A percentile compares a stretch with the other conserved stretches of the same genome.
These are phyloP conservation scores for Vollenhovia emeryi DNA, from an alignment of 1,140 invertebrate species.

Conservation along the genomic window DNA sequence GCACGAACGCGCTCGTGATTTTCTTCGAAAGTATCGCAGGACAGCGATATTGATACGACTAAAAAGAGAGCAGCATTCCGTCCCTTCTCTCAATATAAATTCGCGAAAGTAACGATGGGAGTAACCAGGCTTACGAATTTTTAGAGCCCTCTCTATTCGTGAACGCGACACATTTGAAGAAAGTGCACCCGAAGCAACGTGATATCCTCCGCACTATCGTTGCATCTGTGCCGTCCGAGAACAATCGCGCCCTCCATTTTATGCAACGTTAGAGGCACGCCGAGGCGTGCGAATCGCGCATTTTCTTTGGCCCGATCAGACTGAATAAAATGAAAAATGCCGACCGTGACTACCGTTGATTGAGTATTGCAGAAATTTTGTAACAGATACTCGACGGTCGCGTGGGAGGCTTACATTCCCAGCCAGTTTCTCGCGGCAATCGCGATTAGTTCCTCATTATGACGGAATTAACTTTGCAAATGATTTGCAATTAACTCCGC, in stretches of 20 bases:
- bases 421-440: constrained; percentile 40
- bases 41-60: constrained; percentile 7
- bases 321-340: not conserved
- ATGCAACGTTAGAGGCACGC: not conserved
- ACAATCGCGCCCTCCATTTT: constrained; percentile 10
- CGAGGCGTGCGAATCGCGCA: constrained; percentile 4
- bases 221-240: not conserved
- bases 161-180: constrained; percentile 4
- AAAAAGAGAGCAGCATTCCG: not conserved
- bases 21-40: not conserved
- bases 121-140: constrained; percentile 8
- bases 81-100: constrained; percentile 1
- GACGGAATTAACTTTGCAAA: constrained; percentile 58
- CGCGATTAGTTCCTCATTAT: constrained; percentile 54
- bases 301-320: not conserved
- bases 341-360: constrained; percentile 19
- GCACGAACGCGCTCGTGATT: not conserved
- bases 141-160: not conserved
- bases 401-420: constrained; percentile 57
- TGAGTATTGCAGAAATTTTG: constrained; percentile 55
- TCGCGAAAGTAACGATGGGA: constrained; percentile 1
- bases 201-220: not conserved
- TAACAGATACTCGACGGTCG: constrained; percentile 44
- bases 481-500: too few relatives aligned
- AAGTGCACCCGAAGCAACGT: not conserved